Conservation (phyloP, 2,113 vertebrate genomes). For the Ciconia stormi region DNA sequence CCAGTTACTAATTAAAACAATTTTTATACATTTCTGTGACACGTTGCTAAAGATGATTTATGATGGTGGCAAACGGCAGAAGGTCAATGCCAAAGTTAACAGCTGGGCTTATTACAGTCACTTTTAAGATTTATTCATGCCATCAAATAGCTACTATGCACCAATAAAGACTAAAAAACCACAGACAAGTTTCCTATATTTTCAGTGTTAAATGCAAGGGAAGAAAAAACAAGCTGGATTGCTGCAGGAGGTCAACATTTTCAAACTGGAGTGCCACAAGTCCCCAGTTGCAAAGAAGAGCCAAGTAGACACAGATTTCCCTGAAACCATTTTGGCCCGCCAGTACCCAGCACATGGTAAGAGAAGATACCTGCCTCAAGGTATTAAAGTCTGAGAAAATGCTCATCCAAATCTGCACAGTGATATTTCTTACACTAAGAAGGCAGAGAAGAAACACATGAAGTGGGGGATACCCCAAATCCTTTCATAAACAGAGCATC, state of each 20-base stretch:
- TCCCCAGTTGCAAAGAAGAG: not conserved
- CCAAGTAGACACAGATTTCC: not conserved
- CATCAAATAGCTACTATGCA: not conserved
- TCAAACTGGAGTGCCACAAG: not conserved
- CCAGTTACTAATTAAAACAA: constrained; percentile 33
- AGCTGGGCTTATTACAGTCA: not conserved
- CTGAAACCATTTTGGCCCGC: not conserved
- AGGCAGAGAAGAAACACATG: not conserved
- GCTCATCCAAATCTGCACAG: not conserved
- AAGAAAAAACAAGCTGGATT: not conserved
- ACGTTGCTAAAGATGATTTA: not conserved
- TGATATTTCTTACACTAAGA: no score
- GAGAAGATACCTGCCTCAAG: not conserved
- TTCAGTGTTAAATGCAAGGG: not conserved
- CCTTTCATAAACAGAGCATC: not conserved
- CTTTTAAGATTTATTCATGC: not conserved
- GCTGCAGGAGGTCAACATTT: not conserved
- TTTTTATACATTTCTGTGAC: not conserved
- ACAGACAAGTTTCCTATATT: not conserved
- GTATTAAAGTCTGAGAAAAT: not conserved
- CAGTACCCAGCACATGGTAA: not conserved
- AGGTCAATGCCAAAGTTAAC: not conserved
- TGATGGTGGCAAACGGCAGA: not conserved
- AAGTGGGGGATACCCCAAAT: not conserved
- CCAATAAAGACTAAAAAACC: not conserved